A percentile compares a stretch with the other conserved stretches of the same genome.
phyloP scores from a whole-genome alignment of 2,797 vertebrate species.

The Pristis pectinata region DNA sequence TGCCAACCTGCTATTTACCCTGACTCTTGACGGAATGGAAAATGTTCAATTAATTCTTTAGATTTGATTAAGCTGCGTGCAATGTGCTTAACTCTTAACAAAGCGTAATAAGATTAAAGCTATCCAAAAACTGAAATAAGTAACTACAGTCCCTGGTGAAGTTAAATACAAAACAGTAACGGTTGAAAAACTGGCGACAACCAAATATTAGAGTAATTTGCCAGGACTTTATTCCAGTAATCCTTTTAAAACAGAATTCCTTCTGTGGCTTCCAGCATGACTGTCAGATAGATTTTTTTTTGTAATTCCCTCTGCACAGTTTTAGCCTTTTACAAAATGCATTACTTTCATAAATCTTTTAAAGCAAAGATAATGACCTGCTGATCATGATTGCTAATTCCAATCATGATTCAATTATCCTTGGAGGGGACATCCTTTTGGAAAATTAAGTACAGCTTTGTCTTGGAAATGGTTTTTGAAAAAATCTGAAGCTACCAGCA shows the following conservation, averaged over 20 bases:
- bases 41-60: not conserved
- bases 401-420: not conserved
- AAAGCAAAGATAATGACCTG: not conserved
- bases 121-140: not conserved
- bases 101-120: not conserved
- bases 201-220: not conserved
- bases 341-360: constrained; percentile 4
- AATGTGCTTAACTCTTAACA: constrained; percentile 23
- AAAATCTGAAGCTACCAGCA: not conserved
- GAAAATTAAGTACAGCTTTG: constrained; percentile 26
- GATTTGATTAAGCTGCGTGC: not conserved
- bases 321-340: not conserved
- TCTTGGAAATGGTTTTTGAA: not conserved
- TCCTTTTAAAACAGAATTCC: not conserved
- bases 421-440: not conserved
- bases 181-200: not conserved
- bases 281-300: not conserved
- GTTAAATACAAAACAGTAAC: not conserved
- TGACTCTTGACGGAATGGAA: not conserved
- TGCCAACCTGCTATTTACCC: not conserved
- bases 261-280: not conserved
- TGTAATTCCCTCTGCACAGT: not conserved
- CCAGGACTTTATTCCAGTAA: constrained; percentile 26
- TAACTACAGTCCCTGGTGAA: not conserved
- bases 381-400: constrained; percentile 4